Evolutionary conservation across 1,140 invertebrate genomes (phyloP), one percentile per base, ranked within the genome.

Genomic region (Drosophila chauvacae): DNA sequence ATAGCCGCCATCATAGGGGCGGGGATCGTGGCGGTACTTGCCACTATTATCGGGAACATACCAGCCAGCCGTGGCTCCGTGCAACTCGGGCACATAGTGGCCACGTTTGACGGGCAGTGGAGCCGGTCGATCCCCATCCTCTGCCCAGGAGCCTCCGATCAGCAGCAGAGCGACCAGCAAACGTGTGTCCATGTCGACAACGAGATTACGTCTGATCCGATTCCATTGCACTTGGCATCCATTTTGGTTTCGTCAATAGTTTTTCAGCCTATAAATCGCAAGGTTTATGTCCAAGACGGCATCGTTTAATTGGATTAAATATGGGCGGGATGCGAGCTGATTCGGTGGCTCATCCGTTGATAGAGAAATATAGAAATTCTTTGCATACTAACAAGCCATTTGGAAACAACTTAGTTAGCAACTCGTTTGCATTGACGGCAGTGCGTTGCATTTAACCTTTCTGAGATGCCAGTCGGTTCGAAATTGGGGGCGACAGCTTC

Each of bases 1-100:
- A 42, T 92, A 92, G 11, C 91, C 91, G 13, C 91, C 91, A 35
- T 92, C 82, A 30, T 92, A 92, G 4, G 91, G 91, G n/a, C 78
- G 56, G 2, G 62, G 77, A n/a, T 91, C 79, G 39, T 92, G 91
- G 0, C 64, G 68, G 62, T 92, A 92, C 66, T 90, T 92, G 6
- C 91, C 91, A n/a, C 91, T 91, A 9, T 85, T 42, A n/a, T 92
- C 91, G 1, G 80, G 91, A 1, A 56, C 57, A 58, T 92, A 92
- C 70, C 79, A 81, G n/a, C 91, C 91, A 28, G 47, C 47, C 6
- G 55, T 58, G 1, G 73, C 78, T 6, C 91, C 91, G 28, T 90
- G 70, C 28, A 80, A 37, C 23, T 86, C 57, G 4, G 82, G 90
- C 0, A 71, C 30, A 56, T 92, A 92, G 14, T 65, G 78, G 0